Base-by-base conservation (phyloP, 37 sponge, comb jelly and placozoan species). In the Aphrocallistes beatrix region DNA sequence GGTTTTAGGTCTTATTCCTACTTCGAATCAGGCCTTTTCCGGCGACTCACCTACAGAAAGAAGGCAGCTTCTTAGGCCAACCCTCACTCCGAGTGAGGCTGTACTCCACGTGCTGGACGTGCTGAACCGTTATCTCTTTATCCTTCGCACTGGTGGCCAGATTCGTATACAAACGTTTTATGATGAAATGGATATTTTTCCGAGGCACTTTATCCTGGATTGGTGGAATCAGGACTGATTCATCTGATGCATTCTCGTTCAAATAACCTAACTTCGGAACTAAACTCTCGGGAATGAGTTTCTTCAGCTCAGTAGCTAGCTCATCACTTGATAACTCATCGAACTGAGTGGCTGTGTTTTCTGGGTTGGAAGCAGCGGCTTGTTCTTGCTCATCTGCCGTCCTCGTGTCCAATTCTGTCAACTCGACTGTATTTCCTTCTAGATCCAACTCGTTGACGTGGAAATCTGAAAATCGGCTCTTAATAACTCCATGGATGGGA, bases 321-420 rank as follows among this genome's bases (percentile, higher is more conserved):
- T 60, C 28, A 60, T 21, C 32, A 60, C 32, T 3, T 3, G 75
- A 19, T 60, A 60, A 28, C 6, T 1, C 8, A 6, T 60, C 75
- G 8, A 60, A 32, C 34, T 60, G 32, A 32, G 21, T 28, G 8
- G 34, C 75, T 19, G 75, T 60, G 75, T 60, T 60, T 19, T 13
- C 75, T 25, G 75, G 75, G 75, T 60, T 60, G n/a, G 75, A 21
- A 21, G 25, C 34, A 19, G 75, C 75, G 34, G n/a, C 3, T 19
- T 19, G n/a, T 60, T 60, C 75, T 60, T 60, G 75, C 21, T 60
- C 75, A 60, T 60, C 75, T 25, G 75, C 75, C n/a, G 75, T 25
- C n/a, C n/a, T 19, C 10, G 75, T 60, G 21, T 28, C 21, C 75
- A 60, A 13, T 30, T 60, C 28, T 32, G 75, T 60, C 34, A 60